Percentiles rank a stretch among this genome's conserved stretches.
Conservation (phyloP, 1,140 invertebrate genomes). For the Copidosoma floridanum region DNA sequence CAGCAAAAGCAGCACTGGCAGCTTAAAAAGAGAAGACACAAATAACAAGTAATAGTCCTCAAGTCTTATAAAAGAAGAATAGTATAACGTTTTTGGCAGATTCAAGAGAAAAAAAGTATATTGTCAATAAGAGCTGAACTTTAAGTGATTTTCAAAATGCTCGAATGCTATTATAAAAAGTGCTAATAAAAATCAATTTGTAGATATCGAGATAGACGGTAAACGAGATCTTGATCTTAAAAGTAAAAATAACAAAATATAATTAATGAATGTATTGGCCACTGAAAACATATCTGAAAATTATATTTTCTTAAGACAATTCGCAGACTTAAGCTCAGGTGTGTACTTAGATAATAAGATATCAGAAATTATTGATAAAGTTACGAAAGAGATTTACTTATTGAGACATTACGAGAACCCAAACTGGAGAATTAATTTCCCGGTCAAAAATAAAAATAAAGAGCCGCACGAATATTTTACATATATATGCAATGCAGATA, state of each 20-base stretch:
- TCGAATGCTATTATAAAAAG: conserved; percentile 24
- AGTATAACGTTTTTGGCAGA: conserved; percentile 24
- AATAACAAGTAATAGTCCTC: too few relatives aligned
- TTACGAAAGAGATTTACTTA: conserved; percentile 21
- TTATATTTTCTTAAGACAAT: conserved; percentile 21
- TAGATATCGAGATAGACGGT: conserved; percentile 25
- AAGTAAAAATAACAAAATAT: conserved; percentile 20
- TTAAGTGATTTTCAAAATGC: conserved; percentile 23
- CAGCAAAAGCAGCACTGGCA: too few relatives aligned
- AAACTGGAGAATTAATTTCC: conserved; percentile 28
- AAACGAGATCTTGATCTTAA: conserved; percentile 27
- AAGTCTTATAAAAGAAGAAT: conserved; percentile 10
- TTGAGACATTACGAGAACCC: conserved; percentile 25
- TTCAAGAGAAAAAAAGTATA: conserved; percentile 24
- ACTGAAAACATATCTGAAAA: conserved; percentile 31
- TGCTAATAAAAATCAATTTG: conserved; percentile 29
- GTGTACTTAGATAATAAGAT: conserved; percentile 26
- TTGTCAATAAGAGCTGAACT: conserved; percentile 25
- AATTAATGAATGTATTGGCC: conserved; percentile 28
- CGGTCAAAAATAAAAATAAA: not conserved
- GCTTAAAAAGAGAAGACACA: too few relatives aligned
- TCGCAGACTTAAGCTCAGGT: conserved; percentile 28
- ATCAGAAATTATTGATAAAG: conserved; percentile 24
- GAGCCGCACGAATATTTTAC: not conserved
- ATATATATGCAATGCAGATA: not conserved